phyloP scores from a whole-genome alignment of 2,888 invertebrate genomes.

The Cataglyphis albicans region DNA sequence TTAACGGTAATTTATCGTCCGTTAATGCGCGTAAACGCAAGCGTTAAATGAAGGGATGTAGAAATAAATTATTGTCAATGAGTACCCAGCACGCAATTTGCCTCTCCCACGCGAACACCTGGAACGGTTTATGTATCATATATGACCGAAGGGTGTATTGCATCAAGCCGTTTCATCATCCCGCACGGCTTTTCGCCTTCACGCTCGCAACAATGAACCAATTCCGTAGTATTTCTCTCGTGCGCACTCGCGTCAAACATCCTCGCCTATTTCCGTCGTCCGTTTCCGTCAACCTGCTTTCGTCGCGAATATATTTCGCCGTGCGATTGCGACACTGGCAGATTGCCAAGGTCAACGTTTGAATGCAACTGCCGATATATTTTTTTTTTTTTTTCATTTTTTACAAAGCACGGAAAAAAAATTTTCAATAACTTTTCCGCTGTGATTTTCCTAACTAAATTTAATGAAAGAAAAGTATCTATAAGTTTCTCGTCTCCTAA shows the following conservation, averaged over 20 bases:
- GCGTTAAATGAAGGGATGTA: conserved; percentile 26
- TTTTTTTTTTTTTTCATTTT: conserved; percentile 4
- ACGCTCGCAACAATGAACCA: conserved; percentile 66
- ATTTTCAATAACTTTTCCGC: neutral
- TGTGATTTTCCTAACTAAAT: neutral
- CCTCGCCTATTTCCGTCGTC: conserved; percentile 54
- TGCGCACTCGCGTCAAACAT: conserved; percentile 17
- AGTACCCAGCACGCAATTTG: conserved; percentile 54
- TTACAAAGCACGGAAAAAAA: neutral
- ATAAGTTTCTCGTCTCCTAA: neutral
- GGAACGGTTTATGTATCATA: conserved; percentile 68
- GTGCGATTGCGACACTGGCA: conserved; percentile 53
- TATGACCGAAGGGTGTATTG: conserved; percentile 65
- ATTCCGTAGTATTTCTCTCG: conserved; percentile 63
- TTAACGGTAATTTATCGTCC: conserved; percentile 38
- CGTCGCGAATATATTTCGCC: conserved; percentile 59
- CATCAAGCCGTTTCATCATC: conserved; percentile 69
- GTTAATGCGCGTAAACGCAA: conserved; percentile 30
- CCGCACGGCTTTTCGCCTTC: conserved; percentile 54
- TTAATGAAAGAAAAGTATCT: neutral
- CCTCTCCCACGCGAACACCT: conserved; percentile 76
- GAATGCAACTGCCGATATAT: conserved; percentile 23
- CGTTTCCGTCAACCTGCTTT: conserved; percentile 66
- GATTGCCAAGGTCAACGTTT: conserved; percentile 63
- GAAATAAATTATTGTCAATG: conserved; percentile 64